Percentiles rank a stretch among this genome's conserved stretches.
These are phyloP conservation scores for Gallinago media DNA, from an alignment of 2,113 vertebrate species.

Conservation along the genomic window DNA sequence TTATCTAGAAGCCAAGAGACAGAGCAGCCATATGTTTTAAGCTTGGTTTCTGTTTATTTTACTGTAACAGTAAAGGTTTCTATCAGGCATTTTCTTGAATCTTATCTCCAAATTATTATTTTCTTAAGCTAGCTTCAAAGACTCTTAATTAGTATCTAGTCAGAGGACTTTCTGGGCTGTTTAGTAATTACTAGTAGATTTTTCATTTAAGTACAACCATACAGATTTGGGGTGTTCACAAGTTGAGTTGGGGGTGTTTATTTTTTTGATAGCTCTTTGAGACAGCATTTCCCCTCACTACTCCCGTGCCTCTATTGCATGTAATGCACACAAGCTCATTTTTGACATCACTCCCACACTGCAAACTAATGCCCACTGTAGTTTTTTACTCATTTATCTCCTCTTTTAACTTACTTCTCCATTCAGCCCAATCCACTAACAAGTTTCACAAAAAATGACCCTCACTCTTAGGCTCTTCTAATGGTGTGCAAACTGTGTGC, in stretches of 20 bases:
- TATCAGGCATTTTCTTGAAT: neutral
- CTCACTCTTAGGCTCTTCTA: neutral
- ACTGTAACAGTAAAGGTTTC: neutral
- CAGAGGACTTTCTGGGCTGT: neutral
- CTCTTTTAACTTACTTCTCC: neutral
- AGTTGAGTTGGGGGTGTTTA: neutral
- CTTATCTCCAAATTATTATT: neutral
- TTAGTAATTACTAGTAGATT: neutral
- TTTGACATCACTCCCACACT: neutral
- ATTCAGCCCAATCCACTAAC: neutral
- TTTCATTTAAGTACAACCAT: neutral
- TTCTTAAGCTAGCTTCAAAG: neutral
- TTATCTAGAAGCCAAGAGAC: neutral
- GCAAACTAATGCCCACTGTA: neutral
- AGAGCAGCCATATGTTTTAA: neutral
- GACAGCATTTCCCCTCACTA: neutral
- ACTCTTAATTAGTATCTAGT: neutral
- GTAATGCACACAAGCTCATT: neutral
- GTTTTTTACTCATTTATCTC: accelerated
- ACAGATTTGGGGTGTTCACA: neutral
- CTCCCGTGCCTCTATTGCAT: accelerated
- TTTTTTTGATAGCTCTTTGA: neutral
- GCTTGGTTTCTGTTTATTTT: neutral
- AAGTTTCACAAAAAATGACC: neutral
- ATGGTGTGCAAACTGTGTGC: neutral